phyloP scores from a whole-genome alignment of 2,113 vertebrate species.

The Pedionomus torquatus region DNA sequence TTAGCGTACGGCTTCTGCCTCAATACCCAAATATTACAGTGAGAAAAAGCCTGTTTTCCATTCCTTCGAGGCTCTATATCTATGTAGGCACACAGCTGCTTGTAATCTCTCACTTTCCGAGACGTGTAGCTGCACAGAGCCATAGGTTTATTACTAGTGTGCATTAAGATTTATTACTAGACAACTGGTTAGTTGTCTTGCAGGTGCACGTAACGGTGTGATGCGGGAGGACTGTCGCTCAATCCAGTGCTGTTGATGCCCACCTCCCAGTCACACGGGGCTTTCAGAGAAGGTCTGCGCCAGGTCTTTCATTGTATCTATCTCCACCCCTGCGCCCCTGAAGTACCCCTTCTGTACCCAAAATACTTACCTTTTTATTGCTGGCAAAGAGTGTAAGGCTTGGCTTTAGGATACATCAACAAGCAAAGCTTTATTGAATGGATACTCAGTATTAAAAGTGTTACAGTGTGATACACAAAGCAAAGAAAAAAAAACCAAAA shows the following conservation, averaged over 20 bases:
- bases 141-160: accelerated
- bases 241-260: accelerated
- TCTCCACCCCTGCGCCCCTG: not conserved
- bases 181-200: not conserved
- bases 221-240: too few species aligned
- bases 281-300: not conserved
- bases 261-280: not conserved
- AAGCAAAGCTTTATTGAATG: conserved; percentile 61
- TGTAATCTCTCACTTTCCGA: not conserved
- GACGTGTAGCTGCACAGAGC: not conserved
- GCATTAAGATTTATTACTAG: accelerated
- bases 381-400: not conserved
- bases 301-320: accelerated
- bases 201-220: accelerated
- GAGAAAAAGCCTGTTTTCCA: not conserved
- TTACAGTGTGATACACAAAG: conserved; percentile 28
- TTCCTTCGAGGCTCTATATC: not conserved
- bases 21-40: accelerated
- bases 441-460: not conserved
- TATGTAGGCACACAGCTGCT: too few species aligned
- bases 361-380: not conserved
- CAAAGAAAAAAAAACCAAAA: not conserved
- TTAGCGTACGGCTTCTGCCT: not conserved
- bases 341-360: too few species aligned
- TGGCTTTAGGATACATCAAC: not conserved